Evolutionary conservation across 2,888 invertebrate genomes (phyloP).

Genomic region (Xiphydria camelus): DNA sequence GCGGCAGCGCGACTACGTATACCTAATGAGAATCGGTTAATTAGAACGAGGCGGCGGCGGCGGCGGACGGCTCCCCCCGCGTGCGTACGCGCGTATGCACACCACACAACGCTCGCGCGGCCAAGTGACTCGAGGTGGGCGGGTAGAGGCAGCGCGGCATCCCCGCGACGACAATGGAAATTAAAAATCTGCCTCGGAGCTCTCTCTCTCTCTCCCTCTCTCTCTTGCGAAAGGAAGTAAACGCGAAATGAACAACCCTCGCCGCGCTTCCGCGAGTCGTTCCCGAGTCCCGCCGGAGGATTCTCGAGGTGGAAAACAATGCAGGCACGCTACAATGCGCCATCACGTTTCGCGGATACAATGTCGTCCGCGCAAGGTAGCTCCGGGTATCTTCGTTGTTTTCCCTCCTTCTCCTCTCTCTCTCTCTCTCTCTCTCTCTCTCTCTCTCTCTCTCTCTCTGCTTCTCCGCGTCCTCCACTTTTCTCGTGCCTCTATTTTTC

Average conservation of each 20-base stretch:
- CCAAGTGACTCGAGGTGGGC: no score
- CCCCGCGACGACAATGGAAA: conserved; percentile 38
- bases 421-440: conserved; percentile 5
- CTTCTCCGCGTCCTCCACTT: background rate
- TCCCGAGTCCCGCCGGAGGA: conserved; percentile 25
- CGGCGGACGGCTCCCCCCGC: conserved; percentile 9
- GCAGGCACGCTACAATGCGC: conserved; percentile 32
- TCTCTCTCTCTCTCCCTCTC: conserved; percentile 29
- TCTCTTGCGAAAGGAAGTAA: conserved; percentile 33
- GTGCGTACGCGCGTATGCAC: conserved; percentile 1
- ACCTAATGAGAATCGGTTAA: conserved; percentile 55
- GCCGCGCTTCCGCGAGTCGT: conserved; percentile 22
- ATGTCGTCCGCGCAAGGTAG: background rate
- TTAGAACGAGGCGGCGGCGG: conserved; percentile 42
- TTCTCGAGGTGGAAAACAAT: conserved; percentile 45
- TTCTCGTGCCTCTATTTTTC: background rate
- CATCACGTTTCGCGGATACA: conserved; percentile 20
- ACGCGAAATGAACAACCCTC: conserved; percentile 37
- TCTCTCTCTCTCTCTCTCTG: conserved; percentile 9
- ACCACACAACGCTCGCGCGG: background rate
- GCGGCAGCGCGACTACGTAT: conserved; percentile 38
- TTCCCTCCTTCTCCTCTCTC: conserved; percentile 9
- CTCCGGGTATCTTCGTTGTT: conserved; percentile 6
- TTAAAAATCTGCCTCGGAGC: conserved; percentile 44
- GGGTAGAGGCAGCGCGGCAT: background rate